Evolutionary conservation across 2,888 invertebrate genomes (phyloP).

Genomic region (Hofmannophila pseudospretella): DNA sequence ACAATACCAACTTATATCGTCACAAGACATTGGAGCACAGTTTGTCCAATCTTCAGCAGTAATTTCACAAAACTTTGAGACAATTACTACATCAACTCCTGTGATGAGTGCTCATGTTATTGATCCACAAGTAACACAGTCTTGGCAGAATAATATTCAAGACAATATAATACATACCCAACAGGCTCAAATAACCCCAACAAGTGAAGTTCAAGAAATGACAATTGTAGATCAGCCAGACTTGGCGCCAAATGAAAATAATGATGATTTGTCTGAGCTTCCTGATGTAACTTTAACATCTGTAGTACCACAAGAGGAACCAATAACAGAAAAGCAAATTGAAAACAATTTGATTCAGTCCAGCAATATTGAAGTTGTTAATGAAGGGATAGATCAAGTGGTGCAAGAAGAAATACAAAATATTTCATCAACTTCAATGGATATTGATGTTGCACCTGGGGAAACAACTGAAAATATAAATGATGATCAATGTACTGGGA

Average conservation of each 20-base stretch:
- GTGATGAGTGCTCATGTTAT: constrained; percentile 62
- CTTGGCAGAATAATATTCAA: constrained; percentile 45
- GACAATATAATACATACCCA: constrained; percentile 27
- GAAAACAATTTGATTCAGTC: not conserved
- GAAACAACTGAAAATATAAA: constrained; percentile 2
- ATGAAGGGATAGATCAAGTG: constrained; percentile 12
- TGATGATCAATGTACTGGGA: not conserved
- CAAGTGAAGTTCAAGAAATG: constrained; percentile 23
- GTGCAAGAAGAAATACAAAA: constrained; percentile 18
- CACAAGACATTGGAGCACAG: constrained; percentile 53
- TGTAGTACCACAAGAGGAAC: constrained; percentile 18
- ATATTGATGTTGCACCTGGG: constrained; percentile 10
- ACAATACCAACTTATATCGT: constrained; percentile 68
- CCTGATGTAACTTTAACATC: constrained; percentile 33
- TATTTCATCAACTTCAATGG: constrained; percentile 11
- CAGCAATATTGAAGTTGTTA: constrained; percentile 13
- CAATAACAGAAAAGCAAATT: constrained; percentile 15
- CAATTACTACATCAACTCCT: constrained; percentile 62
- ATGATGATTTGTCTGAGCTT: constrained; percentile 27
- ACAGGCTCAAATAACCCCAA: constrained; percentile 27
- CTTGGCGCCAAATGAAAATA: constrained; percentile 10
- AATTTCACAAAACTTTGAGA: constrained; percentile 61
- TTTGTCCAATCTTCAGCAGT: constrained; percentile 61
- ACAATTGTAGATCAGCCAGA: constrained; percentile 18
- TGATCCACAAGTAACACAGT: constrained; percentile 40